Evolutionary conservation across 2,888 invertebrate genomes (phyloP), one percentile per base, ranked within the genome.

Genomic region (Holacanthella duospinosa): DNA sequence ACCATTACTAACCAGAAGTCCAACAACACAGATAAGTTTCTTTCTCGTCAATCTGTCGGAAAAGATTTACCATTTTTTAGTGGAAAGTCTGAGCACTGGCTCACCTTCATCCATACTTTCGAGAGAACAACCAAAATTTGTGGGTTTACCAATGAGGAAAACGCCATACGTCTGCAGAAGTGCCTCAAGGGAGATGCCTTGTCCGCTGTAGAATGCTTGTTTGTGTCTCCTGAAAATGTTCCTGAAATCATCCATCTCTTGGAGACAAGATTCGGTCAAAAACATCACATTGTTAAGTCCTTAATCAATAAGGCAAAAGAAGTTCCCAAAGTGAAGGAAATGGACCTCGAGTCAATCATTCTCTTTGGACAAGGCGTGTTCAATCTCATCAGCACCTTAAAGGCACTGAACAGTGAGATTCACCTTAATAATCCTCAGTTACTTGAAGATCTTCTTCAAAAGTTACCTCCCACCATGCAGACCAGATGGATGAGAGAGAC

Each of bases 51-150:
- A 43, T 44, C 57, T 2, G 6, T 54, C n/a, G 53, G 43, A 6
- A 59, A 43, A 9, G 29, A 55, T 29, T 24, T 64, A 6, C 64
- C 66, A 1, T 1, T 4, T 1, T 67, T 67, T 54, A 43, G 1
- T 29, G 66, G 66, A 1, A 59, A 64, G 21, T 62, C 62, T 1
- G 53, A 62, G 1, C 65, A 67, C 0, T 67, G 65, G 67, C 65
- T 65, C 0, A 2, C 44, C 1, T 67, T 67, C 48, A 53, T 54
- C 21, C 6, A 48, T 27, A 53, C 62, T 16, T 64, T 56, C n/a
- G 2, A 16, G 1, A 29, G 43, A 25, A 55, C 64, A 24, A 66
- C 62, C 0, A 1, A 29, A 25, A 56, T 58, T 2, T 65, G 67
- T 56, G 60, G 54, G 12, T 67, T 55, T 29, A 44, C 64, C 1